Evolutionary conservation across 35 echinoderm and acorn worm species (phyloP), one percentile per base, ranked within the genome.

Genomic region (Apostichopus parvimensis): DNA sequence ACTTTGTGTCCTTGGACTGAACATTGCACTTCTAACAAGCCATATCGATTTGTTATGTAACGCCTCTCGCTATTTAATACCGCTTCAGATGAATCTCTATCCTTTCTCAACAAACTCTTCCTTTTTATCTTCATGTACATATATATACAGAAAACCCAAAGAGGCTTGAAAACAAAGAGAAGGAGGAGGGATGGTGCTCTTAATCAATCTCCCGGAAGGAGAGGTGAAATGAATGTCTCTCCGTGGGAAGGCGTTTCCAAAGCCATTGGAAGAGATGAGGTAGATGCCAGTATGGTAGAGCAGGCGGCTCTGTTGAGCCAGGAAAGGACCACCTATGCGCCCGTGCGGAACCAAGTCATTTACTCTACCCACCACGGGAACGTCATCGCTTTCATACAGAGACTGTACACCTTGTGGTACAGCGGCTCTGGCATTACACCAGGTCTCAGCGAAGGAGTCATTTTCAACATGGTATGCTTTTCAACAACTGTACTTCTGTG

Each of bases 271-370:
- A 75, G 5, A 13, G 85, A 87, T 66, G 85, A 87, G 59, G 14
- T 62, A 13, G 85, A 87, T 22, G 58, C 85, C 12, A 61, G 85
- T 59, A 87, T 87, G 85, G 85, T 64, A 2, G 85, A 87, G 26
- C 85, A 87, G 22, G 85, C 13, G 6, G 24, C 25, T 0, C 58
- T 87, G 9, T 23, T 87, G 6, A 6, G 17, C 0, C 54, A 24
- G 18, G n/a, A 65, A 14, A 9, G 59, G 85, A 61, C 85, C 12
- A n/a, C n/a, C 23, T 59, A 87, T 10, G 28, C 18, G 13, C 66
- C 18, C 12, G 14, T 0, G 15, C 18, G 25, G 26, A 23, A 87
- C 25, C 6, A 28, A 18, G 85, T 87, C 18, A 64, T 71, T 17
- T 87, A 64, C 21, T 87, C 85, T 9, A 66, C 5, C 9, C 85